phyloP scores from a whole-genome alignment of 2,888 invertebrate species.

The Lathronympha strigana region DNA sequence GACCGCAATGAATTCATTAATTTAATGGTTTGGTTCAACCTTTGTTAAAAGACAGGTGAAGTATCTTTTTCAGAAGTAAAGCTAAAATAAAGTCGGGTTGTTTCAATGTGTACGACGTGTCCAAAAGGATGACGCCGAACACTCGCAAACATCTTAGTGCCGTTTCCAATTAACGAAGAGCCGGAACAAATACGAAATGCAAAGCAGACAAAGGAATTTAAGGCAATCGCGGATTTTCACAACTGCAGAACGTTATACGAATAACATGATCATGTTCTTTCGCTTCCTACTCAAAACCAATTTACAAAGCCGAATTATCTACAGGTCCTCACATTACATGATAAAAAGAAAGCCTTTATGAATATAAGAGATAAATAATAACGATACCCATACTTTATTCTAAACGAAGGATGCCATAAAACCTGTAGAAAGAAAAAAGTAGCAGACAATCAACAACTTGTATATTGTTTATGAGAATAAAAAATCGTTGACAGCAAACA shows the following conservation, averaged over 20 bases:
- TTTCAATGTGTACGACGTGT: constrained; percentile 4
- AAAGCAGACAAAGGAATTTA: constrained; percentile 63
- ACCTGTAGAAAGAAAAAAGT: constrained; percentile 40
- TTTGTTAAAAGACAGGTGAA: constrained; percentile 10
- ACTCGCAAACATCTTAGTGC: constrained; percentile 52
- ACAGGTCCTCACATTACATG: neutral
- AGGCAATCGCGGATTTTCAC: constrained; percentile 63
- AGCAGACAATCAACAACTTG: constrained; percentile 40
- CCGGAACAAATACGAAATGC: constrained; percentile 70
- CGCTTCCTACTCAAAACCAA: constrained; percentile 23
- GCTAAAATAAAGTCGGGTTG: neutral
- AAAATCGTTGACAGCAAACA: constrained; percentile 52
- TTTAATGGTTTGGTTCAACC: constrained; percentile 24
- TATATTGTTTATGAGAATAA: constrained; percentile 34
- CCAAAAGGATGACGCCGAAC: constrained; percentile 28
- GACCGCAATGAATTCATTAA: constrained; percentile 28
- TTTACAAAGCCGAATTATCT: neutral
- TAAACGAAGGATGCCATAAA: constrained; percentile 6
- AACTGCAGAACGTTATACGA: constrained; percentile 45
- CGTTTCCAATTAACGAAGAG: constrained; percentile 67
- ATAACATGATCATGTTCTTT: constrained; percentile 33
- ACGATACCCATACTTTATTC: neutral
- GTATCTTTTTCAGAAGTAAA: constrained; percentile 2
- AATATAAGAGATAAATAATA: neutral
- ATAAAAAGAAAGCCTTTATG: neutral